Evolutionary conservation across 2,888 invertebrate genomes (phyloP).

Genomic region (Brenthis hecate): DNA sequence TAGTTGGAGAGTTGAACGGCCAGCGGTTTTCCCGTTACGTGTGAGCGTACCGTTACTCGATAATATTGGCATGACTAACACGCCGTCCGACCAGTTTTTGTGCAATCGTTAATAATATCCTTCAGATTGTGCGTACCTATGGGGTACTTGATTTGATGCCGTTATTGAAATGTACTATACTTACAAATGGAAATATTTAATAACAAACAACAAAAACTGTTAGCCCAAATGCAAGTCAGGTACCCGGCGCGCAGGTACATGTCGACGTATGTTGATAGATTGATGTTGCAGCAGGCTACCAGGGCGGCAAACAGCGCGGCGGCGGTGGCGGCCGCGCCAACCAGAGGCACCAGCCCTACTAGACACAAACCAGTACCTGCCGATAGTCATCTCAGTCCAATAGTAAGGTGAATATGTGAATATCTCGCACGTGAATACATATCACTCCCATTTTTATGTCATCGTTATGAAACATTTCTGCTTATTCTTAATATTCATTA

Average conservation of each 20-base stretch:
- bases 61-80: conserved; percentile 33
- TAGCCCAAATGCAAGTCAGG: neutral
- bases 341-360: conserved; percentile 95
- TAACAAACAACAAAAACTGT: neutral
- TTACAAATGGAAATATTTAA: neutral
- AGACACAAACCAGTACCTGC: conserved; percentile 72
- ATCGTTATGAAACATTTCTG: no score
- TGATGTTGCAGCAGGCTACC: conserved; percentile 83
- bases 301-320: conserved; percentile 93
- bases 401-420: conserved; percentile 63
- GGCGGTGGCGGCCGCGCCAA: conserved; percentile 88
- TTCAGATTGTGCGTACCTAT: conserved; percentile 19
- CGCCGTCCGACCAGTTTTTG: conserved; percentile 19
- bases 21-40: conserved; percentile 29
- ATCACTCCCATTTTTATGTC: no score
- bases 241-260: conserved; percentile 3
- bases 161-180: neutral
- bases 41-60: conserved; percentile 35
- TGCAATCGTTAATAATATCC: conserved; percentile 9
- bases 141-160: conserved; percentile 5
- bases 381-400: conserved; percentile 78
- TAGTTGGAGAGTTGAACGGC: neutral
- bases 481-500: no score
- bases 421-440: no score
- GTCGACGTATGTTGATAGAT: conserved; percentile 39